These are phyloP conservation scores for Lacanobia oleracea DNA, from an alignment of 2,888 invertebrate species.

Conservation along the genomic window DNA sequence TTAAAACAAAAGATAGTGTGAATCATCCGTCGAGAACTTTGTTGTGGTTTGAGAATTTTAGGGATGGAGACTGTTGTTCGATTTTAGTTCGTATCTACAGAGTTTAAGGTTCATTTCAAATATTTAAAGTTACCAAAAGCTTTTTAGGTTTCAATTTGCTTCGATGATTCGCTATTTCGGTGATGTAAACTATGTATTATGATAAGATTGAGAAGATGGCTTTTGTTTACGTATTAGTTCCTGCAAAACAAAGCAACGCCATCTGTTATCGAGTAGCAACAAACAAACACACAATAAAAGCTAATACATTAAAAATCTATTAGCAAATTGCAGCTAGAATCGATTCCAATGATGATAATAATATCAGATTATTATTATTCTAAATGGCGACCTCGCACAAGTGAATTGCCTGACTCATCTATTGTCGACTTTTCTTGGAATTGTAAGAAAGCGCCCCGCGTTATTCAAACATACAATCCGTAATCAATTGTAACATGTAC, in stretches of 20 bases:
- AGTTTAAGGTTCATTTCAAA: constrained; percentile 25
- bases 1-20: constrained; percentile 79
- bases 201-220: constrained; percentile 22
- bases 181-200: constrained; percentile 25
- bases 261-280: constrained; percentile 75
- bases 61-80: constrained; percentile 54
- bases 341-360: constrained; percentile 76
- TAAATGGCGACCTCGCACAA: constrained; percentile 76
- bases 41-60: constrained; percentile 65
- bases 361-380: constrained; percentile 83
- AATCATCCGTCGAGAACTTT: constrained; percentile 76
- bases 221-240: constrained; percentile 14
- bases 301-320: constrained; percentile 73
- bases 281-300: constrained; percentile 37
- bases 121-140: constrained; percentile 16
- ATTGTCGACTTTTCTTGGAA: constrained; percentile 89
- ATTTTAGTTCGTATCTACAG: constrained; percentile 39
- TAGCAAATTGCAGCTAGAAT: constrained; percentile 79
- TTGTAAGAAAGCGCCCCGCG: constrained; percentile 85
- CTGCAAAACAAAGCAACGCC: constrained; percentile 66
- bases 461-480: constrained; percentile 85
- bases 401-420: constrained; percentile 87
- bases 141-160: constrained; percentile 47
- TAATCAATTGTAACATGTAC: constrained; percentile 83
- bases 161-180: constrained; percentile 31